phyloP scores from a whole-genome alignment of 92 coral and sea anemone species.

The Pocillopora grandis region DNA sequence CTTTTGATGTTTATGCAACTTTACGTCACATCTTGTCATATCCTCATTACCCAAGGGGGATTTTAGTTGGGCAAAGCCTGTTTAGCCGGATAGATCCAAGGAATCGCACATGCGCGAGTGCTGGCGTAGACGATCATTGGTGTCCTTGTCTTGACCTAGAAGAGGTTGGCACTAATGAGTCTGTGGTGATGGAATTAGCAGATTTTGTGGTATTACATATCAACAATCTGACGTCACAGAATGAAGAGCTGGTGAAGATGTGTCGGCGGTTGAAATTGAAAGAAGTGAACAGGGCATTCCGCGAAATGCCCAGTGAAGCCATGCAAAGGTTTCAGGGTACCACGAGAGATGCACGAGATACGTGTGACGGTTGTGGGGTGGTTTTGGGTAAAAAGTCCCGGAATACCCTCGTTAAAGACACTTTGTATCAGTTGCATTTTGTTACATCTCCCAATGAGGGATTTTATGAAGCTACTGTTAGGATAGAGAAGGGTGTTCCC shows the following conservation, averaged over 20 bases:
- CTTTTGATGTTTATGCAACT: constrained; percentile 86
- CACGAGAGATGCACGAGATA: constrained; percentile 24
- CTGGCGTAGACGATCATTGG: constrained; percentile 83
- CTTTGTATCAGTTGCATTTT: constrained; percentile 73
- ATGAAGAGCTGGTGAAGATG: not conserved
- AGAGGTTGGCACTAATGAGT: constrained; percentile 45
- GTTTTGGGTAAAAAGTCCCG: constrained; percentile 44
- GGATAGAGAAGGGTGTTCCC: not conserved
- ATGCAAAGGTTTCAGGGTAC: constrained; percentile 65
- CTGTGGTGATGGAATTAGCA: constrained; percentile 54
- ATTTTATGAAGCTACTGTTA: constrained; percentile 69
- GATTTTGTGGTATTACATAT: constrained; percentile 56
- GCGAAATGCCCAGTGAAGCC: constrained; percentile 71
- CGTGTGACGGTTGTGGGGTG: constrained; percentile 70
- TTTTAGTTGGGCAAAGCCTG: constrained; percentile 67
- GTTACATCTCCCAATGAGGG: constrained; percentile 69
- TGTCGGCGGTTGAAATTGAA: constrained; percentile 61
- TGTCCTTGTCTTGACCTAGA: constrained; percentile 85
- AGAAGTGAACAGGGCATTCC: constrained; percentile 47
- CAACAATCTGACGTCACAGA: constrained; percentile 50
- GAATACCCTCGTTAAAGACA: constrained; percentile 51
- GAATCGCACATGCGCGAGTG: constrained; percentile 69
- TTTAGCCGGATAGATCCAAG: constrained; percentile 55
- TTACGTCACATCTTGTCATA: constrained; percentile 73
- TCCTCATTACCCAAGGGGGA: constrained; percentile 64